Base-by-base conservation (phyloP, 2,113 vertebrate species). In the Rhinogobius similis region DNA sequence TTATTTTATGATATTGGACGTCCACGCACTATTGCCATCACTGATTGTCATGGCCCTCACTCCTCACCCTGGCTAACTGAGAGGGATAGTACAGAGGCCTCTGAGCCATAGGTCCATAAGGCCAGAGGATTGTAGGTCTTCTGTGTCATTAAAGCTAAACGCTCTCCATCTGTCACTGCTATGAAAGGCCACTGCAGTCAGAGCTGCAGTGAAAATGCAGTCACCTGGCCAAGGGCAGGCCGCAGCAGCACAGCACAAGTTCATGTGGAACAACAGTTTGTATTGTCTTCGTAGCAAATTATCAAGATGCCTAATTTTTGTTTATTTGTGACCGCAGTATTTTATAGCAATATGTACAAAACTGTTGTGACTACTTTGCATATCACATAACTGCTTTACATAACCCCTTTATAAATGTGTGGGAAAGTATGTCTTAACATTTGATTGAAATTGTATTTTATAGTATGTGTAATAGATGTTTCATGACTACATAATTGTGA, bases 161-260 rank as follows among this genome's bases (percentile, higher is more conserved):
- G 82, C 76, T 82, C 70, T 75, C 87, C 90, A 90, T 92, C 86
- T 93, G 88, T 89, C 87, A 90, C 75, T 69, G 65, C 82, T 83
- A 90, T 90, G 88, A 91, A 92, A 91, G 87, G 90, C 88, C 82
- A 90, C 90, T 92, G 90, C 92, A 92, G 91, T 92, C 92, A 90
- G 90, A 91, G 72, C 82, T 87, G 87, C 90, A 88, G 91, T 92
- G 90, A 88, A 90, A 92, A 92, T 92, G 91, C 90, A 92, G 90
- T 83, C 88, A 85, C 84, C 63, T 73, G 82, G 83, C 68, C 63
- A 36, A 44, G 55, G 55, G 67, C 77, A 81, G 82, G 73, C 79
- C 79, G n/a, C 84, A 86, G 88, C 90, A 90, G 86, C 70, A 73
- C 76, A 72, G 75, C 62, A 55, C 68, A 76, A 77, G 70, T 46